Conservation (phyloP, 2,888 invertebrate genomes). For the Tolmerus cingulatus region DNA sequence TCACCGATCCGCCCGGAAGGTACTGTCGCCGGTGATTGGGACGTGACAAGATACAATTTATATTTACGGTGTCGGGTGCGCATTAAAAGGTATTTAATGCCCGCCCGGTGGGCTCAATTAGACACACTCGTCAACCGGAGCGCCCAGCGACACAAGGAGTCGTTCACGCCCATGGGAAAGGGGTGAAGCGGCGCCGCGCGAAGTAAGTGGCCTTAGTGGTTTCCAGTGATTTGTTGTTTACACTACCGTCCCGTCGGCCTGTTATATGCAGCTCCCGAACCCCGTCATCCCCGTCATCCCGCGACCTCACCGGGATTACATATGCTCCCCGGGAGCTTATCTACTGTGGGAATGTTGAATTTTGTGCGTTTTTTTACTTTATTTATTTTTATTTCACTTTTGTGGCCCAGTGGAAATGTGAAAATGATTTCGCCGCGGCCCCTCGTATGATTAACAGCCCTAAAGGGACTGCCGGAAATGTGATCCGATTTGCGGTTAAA, state of each 20-base stretch:
- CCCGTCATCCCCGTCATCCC: background rate
- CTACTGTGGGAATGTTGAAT: conserved; percentile 7
- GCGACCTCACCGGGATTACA: background rate
- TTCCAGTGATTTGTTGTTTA: conserved; percentile 12
- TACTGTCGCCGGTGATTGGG: conserved; percentile 3
- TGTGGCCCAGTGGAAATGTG: background rate
- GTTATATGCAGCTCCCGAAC: background rate
- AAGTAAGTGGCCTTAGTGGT: background rate
- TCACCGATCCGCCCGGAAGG: conserved; percentile 6
- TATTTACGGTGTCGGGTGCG: conserved; percentile 4
- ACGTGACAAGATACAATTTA: conserved; percentile 15
- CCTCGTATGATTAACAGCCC: background rate
- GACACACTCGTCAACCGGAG: conserved; percentile 10
- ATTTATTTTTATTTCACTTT: no score
- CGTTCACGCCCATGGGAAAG: background rate
- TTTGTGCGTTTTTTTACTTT: background rate
- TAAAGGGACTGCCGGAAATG: background rate
- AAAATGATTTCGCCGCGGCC: background rate
- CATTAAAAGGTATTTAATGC: conserved; percentile 21
- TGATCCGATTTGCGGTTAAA: background rate
- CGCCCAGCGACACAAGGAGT: background rate
- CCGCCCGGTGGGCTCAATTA: conserved; percentile 33
- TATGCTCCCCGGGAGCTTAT: conserved; percentile 2
- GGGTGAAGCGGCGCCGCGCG: background rate
- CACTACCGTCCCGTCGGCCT: background rate